These are phyloP conservation scores for Gryllus bimaculatus DNA, from an alignment of 1,140 invertebrate genomes.

Conservation along the genomic window DNA sequence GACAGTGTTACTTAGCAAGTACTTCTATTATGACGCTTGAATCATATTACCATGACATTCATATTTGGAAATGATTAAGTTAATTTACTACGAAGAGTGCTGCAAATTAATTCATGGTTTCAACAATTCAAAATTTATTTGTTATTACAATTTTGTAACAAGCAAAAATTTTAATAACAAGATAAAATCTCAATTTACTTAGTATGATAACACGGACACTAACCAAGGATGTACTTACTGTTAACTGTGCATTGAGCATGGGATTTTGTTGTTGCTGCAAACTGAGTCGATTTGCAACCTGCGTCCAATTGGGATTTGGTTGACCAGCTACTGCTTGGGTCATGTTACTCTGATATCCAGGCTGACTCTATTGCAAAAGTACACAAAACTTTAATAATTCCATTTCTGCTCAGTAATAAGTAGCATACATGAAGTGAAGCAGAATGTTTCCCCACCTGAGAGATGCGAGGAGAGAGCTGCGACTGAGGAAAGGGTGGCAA, in stretches of 20 bases:
- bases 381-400: neutral
- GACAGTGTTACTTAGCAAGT: no score
- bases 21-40: no score
- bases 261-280: slow-evolving; percentile 62
- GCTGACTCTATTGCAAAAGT: neutral
- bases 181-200: no score
- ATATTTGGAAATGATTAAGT: no score
- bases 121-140: no score
- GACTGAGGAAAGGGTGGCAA: slow-evolving; percentile 28
- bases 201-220: no score
- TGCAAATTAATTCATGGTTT: no score
- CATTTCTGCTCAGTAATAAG: neutral
- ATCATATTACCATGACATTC: no score
- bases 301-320: slow-evolving; percentile 1
- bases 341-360: neutral
- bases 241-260: slow-evolving; percentile 67
- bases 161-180: no score
- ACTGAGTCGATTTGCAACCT: slow-evolving; percentile 28
- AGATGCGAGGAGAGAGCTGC: slow-evolving; percentile 31
- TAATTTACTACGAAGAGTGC: no score
- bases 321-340: neutral
- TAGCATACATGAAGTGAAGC: neutral
- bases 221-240: slow-evolving; percentile 39
- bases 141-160: no score
- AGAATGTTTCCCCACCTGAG: slow-evolving; percentile 24